phyloP scores from a whole-genome alignment of 2,888 invertebrate species.

The Dendrolimus pini region DNA sequence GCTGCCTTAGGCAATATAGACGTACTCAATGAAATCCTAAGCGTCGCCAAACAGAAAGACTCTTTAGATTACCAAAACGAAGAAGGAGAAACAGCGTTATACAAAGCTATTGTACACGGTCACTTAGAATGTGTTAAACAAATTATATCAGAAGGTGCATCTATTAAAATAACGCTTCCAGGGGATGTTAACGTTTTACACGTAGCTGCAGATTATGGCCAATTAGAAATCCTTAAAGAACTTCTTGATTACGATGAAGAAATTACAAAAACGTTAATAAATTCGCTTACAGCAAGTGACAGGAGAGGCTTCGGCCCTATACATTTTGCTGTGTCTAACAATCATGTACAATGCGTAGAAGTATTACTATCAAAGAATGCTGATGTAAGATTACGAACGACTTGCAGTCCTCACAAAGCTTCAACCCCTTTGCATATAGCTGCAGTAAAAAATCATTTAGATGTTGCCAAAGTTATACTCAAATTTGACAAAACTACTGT shows the following conservation, averaged over 20 bases:
- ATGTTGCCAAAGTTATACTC: constrained; percentile 51
- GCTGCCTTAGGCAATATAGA: constrained; percentile 65
- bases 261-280: constrained; percentile 39
- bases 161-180: constrained; percentile 51
- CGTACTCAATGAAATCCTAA: constrained; percentile 68
- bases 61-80: constrained; percentile 64
- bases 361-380: constrained; percentile 59
- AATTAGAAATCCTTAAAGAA: constrained; percentile 68
- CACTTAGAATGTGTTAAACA: constrained; percentile 57
- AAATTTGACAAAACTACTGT: constrained; percentile 54
- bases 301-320: constrained; percentile 66
- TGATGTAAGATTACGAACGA: constrained; percentile 58
- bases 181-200: constrained; percentile 76
- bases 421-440: constrained; percentile 69
- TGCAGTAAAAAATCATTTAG: constrained; percentile 49
- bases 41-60: constrained; percentile 61
- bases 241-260: constrained; percentile 62
- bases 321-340: constrained; percentile 74
- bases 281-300: constrained; percentile 45
- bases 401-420: constrained; percentile 49
- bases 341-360: constrained; percentile 60
- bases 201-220: constrained; percentile 74
- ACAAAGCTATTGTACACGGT: constrained; percentile 57
- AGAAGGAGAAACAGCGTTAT: constrained; percentile 67
- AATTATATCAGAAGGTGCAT: constrained; percentile 64